Evolutionary conservation across 2,113 vertebrate genomes (phyloP).

Genomic region (Herpailurus yagouaroundi): DNA sequence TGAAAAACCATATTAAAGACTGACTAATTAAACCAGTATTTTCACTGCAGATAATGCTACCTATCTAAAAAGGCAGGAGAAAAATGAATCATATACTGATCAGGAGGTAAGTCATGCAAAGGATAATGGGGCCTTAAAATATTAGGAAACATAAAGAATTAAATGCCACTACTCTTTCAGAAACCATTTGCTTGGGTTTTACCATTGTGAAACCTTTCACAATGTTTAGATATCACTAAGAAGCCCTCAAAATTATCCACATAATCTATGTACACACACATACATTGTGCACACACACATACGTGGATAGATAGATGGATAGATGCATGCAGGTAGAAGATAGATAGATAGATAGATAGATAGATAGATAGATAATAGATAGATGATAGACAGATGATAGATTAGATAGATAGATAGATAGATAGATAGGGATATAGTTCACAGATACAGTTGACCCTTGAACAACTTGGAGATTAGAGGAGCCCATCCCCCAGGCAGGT

Average conservation of each 20-base stretch:
- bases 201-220: neutral
- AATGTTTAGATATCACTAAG: neutral
- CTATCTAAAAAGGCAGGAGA: neutral
- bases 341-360: no score
- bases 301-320: neutral
- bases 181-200: neutral
- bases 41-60: constrained; percentile 65
- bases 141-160: neutral
- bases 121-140: neutral
- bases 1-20: neutral
- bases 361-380: no score
- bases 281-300: neutral
- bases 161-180: neutral
- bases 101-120: neutral
- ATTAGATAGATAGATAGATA: neutral
- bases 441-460: neutral
- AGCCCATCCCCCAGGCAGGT: neutral
- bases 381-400: neutral
- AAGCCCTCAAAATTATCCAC: neutral
- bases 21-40: neutral
- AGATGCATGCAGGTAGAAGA: no score
- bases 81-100: neutral
- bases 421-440: neutral
- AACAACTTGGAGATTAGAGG: neutral
- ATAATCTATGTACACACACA: neutral